phyloP scores from a whole-genome alignment of 2,113 vertebrate species.

The Pachyramphus minor region DNA sequence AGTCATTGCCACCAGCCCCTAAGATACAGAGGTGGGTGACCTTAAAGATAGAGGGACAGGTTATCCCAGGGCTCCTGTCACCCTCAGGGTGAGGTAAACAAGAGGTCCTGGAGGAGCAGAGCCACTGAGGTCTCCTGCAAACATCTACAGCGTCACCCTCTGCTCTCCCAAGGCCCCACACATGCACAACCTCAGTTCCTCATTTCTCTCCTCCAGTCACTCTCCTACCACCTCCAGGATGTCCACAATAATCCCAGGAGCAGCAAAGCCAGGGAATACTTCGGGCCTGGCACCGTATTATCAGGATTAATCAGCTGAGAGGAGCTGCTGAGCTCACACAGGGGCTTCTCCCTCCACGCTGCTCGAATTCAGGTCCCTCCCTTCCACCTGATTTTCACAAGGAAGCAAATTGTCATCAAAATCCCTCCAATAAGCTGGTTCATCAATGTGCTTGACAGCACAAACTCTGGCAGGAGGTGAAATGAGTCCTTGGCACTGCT shows the following conservation, averaged over 20 bases:
- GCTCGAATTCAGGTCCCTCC: neutral
- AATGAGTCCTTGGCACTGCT: neutral
- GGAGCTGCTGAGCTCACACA: neutral
- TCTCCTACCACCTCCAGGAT: neutral
- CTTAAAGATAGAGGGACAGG: neutral
- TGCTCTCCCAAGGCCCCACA: neutral
- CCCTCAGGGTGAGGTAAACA: neutral
- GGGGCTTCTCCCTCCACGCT: neutral
- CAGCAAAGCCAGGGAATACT: accelerated
- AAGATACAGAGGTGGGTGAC: slow-evolving; percentile 2
- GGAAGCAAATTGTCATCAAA: neutral
- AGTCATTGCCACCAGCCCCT: neutral
- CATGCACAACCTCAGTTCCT: neutral
- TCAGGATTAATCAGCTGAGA: neutral
- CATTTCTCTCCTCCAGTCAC: accelerated
- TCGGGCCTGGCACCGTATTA: accelerated
- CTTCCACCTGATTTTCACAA: neutral
- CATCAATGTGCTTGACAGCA: neutral
- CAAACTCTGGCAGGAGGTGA: neutral
- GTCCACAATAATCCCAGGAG: neutral
- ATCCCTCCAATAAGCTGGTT: neutral
- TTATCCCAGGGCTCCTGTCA: neutral
- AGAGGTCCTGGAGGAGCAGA: neutral
- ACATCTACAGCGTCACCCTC: neutral
- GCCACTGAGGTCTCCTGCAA: neutral